phyloP scores from a whole-genome alignment of 2,797 vertebrate genomes.

The Argyrosomus regius region DNA sequence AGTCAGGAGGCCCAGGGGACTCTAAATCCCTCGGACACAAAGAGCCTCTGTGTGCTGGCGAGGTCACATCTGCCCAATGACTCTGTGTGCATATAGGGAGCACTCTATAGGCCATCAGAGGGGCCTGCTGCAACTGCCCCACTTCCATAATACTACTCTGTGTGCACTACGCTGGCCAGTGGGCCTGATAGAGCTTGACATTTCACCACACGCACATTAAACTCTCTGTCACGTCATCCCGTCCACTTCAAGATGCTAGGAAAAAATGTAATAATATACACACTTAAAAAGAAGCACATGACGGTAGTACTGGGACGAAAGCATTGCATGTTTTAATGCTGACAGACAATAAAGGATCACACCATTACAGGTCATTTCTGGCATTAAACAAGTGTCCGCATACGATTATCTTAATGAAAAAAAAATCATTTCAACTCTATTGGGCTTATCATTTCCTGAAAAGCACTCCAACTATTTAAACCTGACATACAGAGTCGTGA shows the following conservation, averaged over 20 bases:
- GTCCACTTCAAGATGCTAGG: conserved; percentile 45
- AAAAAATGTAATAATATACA: conserved; percentile 55
- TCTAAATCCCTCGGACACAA: conserved; percentile 87
- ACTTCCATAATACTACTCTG: conserved; percentile 77
- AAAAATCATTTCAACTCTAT: conserved; percentile 61
- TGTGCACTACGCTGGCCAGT: conserved; percentile 71
- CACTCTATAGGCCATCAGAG: conserved; percentile 78
- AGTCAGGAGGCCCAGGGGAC: conserved; percentile 84
- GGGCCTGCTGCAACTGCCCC: conserved; percentile 77
- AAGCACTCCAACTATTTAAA: conserved; percentile 68
- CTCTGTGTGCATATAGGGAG: conserved; percentile 83
- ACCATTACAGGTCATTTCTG: conserved; percentile 57
- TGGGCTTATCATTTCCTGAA: conserved; percentile 73
- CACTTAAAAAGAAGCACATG: conserved; percentile 46
- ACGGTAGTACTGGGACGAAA: conserved; percentile 20
- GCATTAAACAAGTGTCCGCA: conserved; percentile 45
- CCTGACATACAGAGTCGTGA: conserved; percentile 52
- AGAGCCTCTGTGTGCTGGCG: conserved; percentile 86
- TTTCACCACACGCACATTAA: conserved; percentile 71
- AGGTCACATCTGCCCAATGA: conserved; percentile 88
- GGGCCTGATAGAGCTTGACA: conserved; percentile 68
- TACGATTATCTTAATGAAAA: conserved; percentile 72
- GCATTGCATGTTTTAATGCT: conserved; percentile 66
- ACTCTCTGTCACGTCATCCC: conserved; percentile 67
- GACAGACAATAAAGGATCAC: conserved; percentile 59